Percentiles rank a stretch among this genome's conserved stretches.
Conservation (phyloP, 2,888 invertebrate species). For the Synergus japonicus region DNA sequence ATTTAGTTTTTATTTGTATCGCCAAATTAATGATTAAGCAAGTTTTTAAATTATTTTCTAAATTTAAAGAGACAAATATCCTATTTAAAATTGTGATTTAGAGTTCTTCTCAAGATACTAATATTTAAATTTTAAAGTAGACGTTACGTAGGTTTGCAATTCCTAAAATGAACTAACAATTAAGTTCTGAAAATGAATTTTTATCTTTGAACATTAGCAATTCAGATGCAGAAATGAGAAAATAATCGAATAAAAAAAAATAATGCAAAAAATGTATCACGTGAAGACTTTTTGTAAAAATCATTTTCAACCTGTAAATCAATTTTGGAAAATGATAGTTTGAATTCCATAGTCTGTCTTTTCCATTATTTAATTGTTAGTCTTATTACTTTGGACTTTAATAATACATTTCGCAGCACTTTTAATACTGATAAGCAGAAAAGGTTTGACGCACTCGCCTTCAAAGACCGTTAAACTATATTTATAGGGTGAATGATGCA, state of each 20-base stretch:
- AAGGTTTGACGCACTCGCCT: not conserved
- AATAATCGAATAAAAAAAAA: not conserved
- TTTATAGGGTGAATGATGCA: constrained; percentile 6
- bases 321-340: not conserved
- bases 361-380: constrained; percentile 8
- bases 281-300: not conserved
- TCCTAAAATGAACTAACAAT: not conserved
- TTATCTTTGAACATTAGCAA: not conserved
- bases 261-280: not conserved
- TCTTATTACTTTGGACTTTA: constrained; percentile 22
- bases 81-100: not conserved
- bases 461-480: constrained; percentile 5
- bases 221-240: not conserved
- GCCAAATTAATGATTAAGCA: not conserved
- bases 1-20: not conserved
- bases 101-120: no score
- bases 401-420: constrained; percentile 12
- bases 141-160: not conserved
- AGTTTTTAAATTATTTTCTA: not conserved
- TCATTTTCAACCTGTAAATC: not conserved
- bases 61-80: not conserved
- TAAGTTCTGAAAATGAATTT: not conserved
- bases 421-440: not conserved
- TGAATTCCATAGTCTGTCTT: not conserved
- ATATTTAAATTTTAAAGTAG: not conserved